phyloP scores from a whole-genome alignment of 2,888 invertebrate genomes.

The Spodoptera picta region DNA sequence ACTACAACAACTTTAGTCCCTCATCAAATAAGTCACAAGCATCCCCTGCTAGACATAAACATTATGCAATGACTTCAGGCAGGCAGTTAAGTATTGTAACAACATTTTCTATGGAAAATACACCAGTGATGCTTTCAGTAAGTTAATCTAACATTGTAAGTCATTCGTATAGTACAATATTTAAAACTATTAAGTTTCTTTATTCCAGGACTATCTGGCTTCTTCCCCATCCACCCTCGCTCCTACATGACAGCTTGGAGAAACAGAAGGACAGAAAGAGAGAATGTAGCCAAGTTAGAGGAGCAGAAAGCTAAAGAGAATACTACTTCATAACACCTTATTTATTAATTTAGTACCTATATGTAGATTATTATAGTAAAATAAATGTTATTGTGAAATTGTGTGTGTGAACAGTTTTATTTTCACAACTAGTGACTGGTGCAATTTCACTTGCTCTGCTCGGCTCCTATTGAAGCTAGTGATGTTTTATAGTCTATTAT shows the following conservation, averaged over 20 bases:
- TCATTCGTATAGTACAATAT: no score
- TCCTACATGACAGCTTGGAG: slow-evolving; percentile 95
- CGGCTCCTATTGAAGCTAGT: no score
- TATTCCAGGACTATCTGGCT: slow-evolving; percentile 91
- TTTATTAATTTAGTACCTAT: slow-evolving; percentile 17
- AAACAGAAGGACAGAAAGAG: slow-evolving; percentile 83
- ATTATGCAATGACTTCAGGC: no score
- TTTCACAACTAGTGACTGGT: no score
- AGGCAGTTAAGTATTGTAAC: neutral
- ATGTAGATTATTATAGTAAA: slow-evolving; percentile 33
- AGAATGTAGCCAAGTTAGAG: slow-evolving; percentile 70
- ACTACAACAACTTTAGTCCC: no score
- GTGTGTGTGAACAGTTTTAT: neutral
- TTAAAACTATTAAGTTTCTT: neutral
- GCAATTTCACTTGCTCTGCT: no score
- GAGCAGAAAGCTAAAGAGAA: slow-evolving; percentile 64
- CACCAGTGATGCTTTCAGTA: no score
- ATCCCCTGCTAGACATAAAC: no score
- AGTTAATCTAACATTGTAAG: no score
- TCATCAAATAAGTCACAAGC: no score
- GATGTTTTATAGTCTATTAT: no score
- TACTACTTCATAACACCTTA: slow-evolving; percentile 52
- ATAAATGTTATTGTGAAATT: slow-evolving; percentile 22
- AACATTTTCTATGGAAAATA: no score
- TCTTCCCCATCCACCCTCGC: slow-evolving; percentile 95